A percentile compares a stretch with the other conserved stretches of the same genome.
Evolutionary conservation across 2,888 invertebrate species (phyloP).

Genomic region (Morpho deidamia): DNA sequence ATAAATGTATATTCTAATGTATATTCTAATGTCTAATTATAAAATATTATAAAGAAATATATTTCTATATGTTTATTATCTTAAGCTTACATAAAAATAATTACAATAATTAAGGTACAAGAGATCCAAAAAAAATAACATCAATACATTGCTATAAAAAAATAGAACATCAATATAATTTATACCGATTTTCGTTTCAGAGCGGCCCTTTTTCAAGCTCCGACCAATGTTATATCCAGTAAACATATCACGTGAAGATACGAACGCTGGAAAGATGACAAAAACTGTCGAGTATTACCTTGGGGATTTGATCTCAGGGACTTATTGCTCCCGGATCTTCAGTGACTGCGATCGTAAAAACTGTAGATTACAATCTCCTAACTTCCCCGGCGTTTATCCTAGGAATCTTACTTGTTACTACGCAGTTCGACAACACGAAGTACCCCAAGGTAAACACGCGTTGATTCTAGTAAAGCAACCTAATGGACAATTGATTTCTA

Average conservation of each 20-base stretch:
- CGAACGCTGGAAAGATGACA: slow-evolving; percentile 57
- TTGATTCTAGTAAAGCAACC: slow-evolving; percentile 91
- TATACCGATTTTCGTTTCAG: slow-evolving; percentile 44
- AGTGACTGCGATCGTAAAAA: slow-evolving; percentile 94
- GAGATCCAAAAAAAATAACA: too few relatives aligned
- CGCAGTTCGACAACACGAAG: slow-evolving; percentile 91
- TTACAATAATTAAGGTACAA: too few relatives aligned
- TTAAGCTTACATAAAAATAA: too few relatives aligned
- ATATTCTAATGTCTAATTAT: too few relatives aligned
- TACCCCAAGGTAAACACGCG: slow-evolving; percentile 92
- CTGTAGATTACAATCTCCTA: slow-evolving; percentile 93
- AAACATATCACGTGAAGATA: slow-evolving; percentile 72
- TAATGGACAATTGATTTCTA: slow-evolving; percentile 90
- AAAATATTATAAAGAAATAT: too few relatives aligned
- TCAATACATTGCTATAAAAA: background rate
- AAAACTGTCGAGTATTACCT: slow-evolving; percentile 83
- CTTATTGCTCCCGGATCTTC: slow-evolving; percentile 94
- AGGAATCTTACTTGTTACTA: slow-evolving; percentile 96
- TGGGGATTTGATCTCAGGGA: slow-evolving; percentile 93
- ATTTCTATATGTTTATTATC: too few relatives aligned
- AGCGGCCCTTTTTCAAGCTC: slow-evolving; percentile 72
- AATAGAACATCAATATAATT: slow-evolving; percentile 16
- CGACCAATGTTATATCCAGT: slow-evolving; percentile 66
- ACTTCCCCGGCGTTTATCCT: slow-evolving; percentile 95
- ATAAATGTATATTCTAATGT: too few relatives aligned